Conservation (phyloP, 2,888 invertebrate genomes). For the Drosophila paranaensis region DNA sequence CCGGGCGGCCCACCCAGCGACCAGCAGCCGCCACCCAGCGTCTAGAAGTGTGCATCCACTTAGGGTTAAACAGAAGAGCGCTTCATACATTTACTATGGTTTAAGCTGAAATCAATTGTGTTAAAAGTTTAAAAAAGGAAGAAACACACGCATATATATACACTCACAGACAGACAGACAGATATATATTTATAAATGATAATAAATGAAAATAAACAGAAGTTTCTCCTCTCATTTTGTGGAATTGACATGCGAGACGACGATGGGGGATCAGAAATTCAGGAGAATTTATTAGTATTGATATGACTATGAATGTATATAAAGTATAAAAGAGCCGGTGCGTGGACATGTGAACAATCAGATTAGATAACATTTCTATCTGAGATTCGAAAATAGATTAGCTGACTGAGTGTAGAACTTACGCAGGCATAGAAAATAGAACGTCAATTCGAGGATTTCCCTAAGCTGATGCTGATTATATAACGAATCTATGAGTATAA, state of each 20-base stretch:
- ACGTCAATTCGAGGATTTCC: too few species aligned
- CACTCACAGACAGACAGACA: slow-evolving; percentile 1
- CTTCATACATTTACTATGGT: slow-evolving; percentile 20
- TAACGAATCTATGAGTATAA: too few species aligned
- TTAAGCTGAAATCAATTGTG: slow-evolving; percentile 47
- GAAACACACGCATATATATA: slow-evolving; percentile 23
- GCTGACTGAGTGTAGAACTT: too few species aligned
- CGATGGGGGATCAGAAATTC: too few species aligned
- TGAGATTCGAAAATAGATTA: too few species aligned
- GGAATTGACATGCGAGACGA: not conserved
- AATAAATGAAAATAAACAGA: slow-evolving; percentile 60
- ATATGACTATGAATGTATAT: too few species aligned
- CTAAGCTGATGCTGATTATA: too few species aligned
- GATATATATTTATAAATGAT: slow-evolving; percentile 66
- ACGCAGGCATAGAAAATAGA: too few species aligned
- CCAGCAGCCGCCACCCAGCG: slow-evolving; percentile 67
- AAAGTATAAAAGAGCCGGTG: too few species aligned
- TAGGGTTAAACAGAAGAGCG: slow-evolving; percentile 20
- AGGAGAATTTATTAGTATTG: too few species aligned
- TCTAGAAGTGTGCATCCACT: slow-evolving; percentile 36
- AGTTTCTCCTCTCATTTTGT: not conserved
- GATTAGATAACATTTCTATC: too few species aligned
- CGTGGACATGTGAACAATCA: too few species aligned
- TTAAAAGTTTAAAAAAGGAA: slow-evolving; percentile 49
- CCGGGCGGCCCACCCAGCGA: slow-evolving; percentile 45